Evolutionary conservation across 2,888 invertebrate genomes (phyloP).

Genomic region (Seira sanloemensis): DNA sequence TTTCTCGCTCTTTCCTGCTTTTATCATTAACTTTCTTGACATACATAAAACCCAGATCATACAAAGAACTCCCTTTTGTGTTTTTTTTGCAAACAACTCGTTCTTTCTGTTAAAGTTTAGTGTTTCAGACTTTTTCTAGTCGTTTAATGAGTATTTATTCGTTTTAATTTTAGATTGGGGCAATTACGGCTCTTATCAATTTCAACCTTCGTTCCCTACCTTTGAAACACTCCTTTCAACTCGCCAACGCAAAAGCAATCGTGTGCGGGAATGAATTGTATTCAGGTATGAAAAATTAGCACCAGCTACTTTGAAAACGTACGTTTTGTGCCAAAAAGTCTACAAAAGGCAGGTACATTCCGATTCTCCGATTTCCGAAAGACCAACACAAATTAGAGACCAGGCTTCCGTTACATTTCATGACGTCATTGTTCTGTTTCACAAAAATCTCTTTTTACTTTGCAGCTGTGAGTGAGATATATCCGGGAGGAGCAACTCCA

Average conservation of each 20-base stretch:
- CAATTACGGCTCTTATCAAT: conserved; percentile 21
- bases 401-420: no score
- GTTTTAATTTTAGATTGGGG: conserved; percentile 22
- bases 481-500: not conserved
- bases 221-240: conserved; percentile 25
- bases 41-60: no score
- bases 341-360: not conserved
- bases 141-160: not conserved
- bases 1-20: not conserved
- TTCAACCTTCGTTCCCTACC: conserved; percentile 35
- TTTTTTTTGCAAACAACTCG: no score
- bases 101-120: no score
- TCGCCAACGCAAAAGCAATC: conserved; percentile 19
- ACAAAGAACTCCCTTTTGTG: no score
- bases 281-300: conserved; percentile 3
- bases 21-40: no score
- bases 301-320: not conserved
- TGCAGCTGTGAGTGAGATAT: not conserved
- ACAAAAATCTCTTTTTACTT: no score
- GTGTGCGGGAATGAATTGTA: conserved; percentile 32
- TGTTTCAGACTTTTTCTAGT: no score
- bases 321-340: not conserved
- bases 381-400: no score
- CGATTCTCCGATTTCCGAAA: not conserved
- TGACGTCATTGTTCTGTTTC: no score